Evolutionary conservation across 2,888 invertebrate species (phyloP), one percentile per base, ranked within the genome.

Genomic region (Chrysolina oricalcia): DNA sequence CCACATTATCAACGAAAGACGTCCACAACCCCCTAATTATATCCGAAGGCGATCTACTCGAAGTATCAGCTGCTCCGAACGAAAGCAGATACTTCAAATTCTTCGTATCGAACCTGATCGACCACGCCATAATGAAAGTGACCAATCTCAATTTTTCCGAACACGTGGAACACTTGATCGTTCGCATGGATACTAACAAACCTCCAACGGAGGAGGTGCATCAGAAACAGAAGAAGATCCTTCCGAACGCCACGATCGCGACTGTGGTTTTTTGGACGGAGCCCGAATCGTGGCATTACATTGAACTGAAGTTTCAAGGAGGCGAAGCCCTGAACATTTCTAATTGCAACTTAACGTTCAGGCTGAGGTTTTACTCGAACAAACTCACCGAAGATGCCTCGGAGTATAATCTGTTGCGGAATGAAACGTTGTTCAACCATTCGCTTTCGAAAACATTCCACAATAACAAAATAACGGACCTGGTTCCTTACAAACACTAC

Each of bases 281-380:
- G 75, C 91, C 92, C 17, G 90, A 88, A 78, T 86, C 90, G 4
- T 93, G 92, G 92, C 93, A 93, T 86, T 93, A 92, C 82, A 88
- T 93, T 5, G 86, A 88, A 48, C 84, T 91, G 53, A 82, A 84
- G 77, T 90, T 83, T 43, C 73, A 71, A 27, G 66, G 63, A 73
- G 40, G 40, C 9, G 70, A 67, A 6, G 40, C 40, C 43, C 63
- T 66, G 35, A 74, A 78, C 27, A 43, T 56, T 23, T 50, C 53
- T 40, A 48, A 23, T 35, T 53, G 73, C 6, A 67, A 70, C 65
- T 68, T 76, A 56, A 78, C 71, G n/a, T 70, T 73, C 56, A 65
- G 41, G 19, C 15, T 78, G n/a, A 73, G 66, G 43, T 74, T 67
- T 67, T 78, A 72, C 15, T 78, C 77, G 0, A 77, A 77, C 48